These are phyloP conservation scores for Tapirus terrestris DNA, from an alignment of 2,113 vertebrate species.

Conservation along the genomic window DNA sequence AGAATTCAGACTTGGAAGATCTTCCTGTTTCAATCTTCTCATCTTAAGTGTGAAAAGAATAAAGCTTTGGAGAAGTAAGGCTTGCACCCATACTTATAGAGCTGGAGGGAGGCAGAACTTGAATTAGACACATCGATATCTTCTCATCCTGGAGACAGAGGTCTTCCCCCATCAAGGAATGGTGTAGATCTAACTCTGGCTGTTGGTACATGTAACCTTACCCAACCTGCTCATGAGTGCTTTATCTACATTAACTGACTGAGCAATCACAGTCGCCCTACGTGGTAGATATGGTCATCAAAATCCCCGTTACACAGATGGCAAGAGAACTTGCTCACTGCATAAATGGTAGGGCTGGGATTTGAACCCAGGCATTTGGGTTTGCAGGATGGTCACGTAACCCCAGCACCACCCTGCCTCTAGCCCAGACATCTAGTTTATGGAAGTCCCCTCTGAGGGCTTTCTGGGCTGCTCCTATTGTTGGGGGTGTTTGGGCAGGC, in stretches of 20 bases:
- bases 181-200: neutral
- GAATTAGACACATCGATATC: neutral
- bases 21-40: neutral
- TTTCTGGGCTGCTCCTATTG: neutral
- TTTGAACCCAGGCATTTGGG: neutral
- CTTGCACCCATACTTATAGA: rapidly evolving
- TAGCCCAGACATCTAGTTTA: too few relatives aligned
- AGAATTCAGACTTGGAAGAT: neutral
- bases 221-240: neutral
- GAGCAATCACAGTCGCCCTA: neutral
- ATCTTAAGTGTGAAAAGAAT: neutral
- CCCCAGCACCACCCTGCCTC: too few relatives aligned
- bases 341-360: neutral
- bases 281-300: neutral
- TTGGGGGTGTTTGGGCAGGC: neutral
- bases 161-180: neutral
- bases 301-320: neutral
- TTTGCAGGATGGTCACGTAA: neutral
- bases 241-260: neutral
- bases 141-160: neutral
- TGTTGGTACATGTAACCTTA: neutral
- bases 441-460: neutral
- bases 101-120: rapidly evolving
- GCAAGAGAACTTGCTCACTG: neutral
- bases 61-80: neutral